Evolutionary conservation across 23 tunicate species (phyloP).

Genomic region (Aplidium turbinatum): DNA sequence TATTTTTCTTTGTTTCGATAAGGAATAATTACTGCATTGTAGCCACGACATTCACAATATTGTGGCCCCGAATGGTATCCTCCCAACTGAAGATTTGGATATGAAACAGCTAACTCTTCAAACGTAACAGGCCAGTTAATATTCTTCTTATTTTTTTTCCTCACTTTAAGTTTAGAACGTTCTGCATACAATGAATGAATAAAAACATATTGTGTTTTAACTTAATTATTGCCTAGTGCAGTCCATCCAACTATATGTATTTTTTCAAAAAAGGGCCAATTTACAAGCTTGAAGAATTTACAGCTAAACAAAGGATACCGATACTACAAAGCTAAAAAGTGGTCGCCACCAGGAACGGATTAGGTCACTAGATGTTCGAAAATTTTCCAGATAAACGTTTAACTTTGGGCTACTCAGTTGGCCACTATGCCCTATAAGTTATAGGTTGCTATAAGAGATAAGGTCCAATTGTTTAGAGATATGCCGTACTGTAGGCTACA

Average conservation of each 20-base stretch:
- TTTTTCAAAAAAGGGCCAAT: too few relatives aligned
- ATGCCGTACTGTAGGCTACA: too few relatives aligned
- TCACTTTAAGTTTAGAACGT: not conserved
- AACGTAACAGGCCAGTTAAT: conserved; percentile 56
- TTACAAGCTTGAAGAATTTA: too few relatives aligned
- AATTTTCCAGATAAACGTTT: too few relatives aligned
- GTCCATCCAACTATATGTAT: not conserved
- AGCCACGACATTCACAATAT: conserved; percentile 48
- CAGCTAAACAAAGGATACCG: too few relatives aligned
- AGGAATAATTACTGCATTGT: conserved; percentile 53
- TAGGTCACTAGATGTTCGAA: too few relatives aligned
- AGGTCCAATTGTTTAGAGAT: too few relatives aligned
- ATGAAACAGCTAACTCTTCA: conserved; percentile 35
- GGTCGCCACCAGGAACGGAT: too few relatives aligned
- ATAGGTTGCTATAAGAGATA: too few relatives aligned
- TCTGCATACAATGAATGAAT: not conserved
- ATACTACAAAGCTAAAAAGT: too few relatives aligned
- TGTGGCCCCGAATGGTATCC: conserved; percentile 64
- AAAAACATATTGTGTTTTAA: not conserved
- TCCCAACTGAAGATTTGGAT: conserved; percentile 34
- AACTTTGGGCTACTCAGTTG: too few relatives aligned
- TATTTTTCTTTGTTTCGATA: conserved; percentile 69
- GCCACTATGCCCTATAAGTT: too few relatives aligned
- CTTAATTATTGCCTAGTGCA: not conserved
- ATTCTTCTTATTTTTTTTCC: not conserved